phyloP scores from a whole-genome alignment of 1,140 invertebrate species.

The Latrodectus geometricus region DNA sequence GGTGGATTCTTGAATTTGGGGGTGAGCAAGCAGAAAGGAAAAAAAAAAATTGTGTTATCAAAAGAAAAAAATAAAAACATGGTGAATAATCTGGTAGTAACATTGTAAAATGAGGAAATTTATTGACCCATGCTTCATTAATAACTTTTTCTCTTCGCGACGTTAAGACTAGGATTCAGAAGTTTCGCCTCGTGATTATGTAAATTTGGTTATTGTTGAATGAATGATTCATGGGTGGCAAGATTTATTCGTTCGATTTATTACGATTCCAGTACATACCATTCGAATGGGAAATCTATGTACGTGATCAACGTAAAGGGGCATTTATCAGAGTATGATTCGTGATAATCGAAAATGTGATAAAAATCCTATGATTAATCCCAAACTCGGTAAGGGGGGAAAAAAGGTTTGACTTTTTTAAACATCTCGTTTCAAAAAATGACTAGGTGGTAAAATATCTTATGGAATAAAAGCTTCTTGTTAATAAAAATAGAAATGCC shows the following conservation, averaged over 20 bases:
- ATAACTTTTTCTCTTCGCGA: background rate
- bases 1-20: background rate
- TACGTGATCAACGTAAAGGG: too few species aligned
- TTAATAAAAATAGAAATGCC: too few species aligned
- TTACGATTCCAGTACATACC: too few species aligned
- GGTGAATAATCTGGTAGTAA: background rate
- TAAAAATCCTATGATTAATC: too few species aligned
- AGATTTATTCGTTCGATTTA: background rate
- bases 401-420: too few species aligned
- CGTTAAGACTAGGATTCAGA: background rate
- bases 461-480: too few species aligned
- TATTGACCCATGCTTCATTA: background rate
- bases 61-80: background rate
- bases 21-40: background rate
- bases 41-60: background rate
- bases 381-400: too few species aligned
- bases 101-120: background rate
- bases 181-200: background rate
- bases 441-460: too few species aligned
- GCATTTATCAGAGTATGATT: too few species aligned
- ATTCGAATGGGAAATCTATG: too few species aligned
- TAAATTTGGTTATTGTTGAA: background rate
- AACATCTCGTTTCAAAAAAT: too few species aligned
- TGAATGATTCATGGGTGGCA: background rate
- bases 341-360: too few species aligned